Base-by-base conservation (phyloP, 2,888 invertebrate genomes). In the Netelia fuscicornis region DNA sequence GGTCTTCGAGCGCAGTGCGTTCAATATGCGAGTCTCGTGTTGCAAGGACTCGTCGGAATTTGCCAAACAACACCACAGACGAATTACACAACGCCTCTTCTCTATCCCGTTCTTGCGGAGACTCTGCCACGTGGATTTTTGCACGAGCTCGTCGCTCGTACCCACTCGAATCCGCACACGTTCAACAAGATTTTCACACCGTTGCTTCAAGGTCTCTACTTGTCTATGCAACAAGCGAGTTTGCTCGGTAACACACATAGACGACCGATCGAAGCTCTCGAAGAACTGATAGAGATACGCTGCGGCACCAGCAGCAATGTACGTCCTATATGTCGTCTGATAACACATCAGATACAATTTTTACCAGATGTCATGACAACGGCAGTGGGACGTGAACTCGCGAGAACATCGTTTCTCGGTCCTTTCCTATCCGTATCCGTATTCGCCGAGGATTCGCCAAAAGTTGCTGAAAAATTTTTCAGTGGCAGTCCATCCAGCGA, bases 371-470 rank as follows among this genome's bases (percentile, higher is more conserved):
- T 96, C 1, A 95, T 97, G 88, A 97, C 97, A 1, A 96, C 96
- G 1, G 97, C 97, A 6, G 95, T 95, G 0, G 99, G 99, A 0
- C 95, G 98, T 60, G 99, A 99, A 94, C 95, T 99, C 81, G 96
- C 97, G 0, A 95, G 97, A 74, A 96, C 97, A 67, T 97, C 98
- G 80, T 98, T 96, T 92, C 95, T 99, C 8, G 99, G 98, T 17
- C 98, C 99, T 0, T 99, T 99, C 94, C 95, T 99, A 87, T 96
- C 97, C 10, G 96, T 99, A 0, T 98, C 99, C 0, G 96, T 98
- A 1, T 98, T 99, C 93, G 98, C 98, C 54, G 99, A 99, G 92
- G 99, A 99, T 93, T 97, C 98, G 93, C 97, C 97, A 0, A 96
- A 97, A 87, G 96, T 98, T n/a, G 98, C 97, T 0, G 97, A 98